Evolutionary conservation across 2,113 vertebrate genomes (phyloP), one percentile per base, ranked within the genome.

Genomic region (Boulengeromyrus knoepffleri): DNA sequence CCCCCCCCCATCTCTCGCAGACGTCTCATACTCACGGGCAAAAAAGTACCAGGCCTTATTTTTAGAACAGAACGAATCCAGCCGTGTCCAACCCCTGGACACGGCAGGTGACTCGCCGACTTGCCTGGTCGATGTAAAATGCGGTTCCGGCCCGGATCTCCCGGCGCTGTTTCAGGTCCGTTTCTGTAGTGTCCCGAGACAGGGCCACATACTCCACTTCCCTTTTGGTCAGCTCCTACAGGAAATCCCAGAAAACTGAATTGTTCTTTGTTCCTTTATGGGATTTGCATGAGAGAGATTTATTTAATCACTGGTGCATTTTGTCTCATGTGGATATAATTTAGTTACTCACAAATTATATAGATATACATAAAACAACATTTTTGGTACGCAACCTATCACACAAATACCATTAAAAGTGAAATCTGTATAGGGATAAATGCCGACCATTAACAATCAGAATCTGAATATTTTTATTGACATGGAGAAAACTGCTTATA

Each of bases 71-170:
- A 85, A 47, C 12, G 0, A 45, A 88, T 42, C 12, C 62, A 27
- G 52, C 10, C 36, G 0, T 39, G 10, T 9, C 31, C 5, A 36
- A 47, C 88, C 27, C 31, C 70, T 17, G 13, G 19, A 46, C n/a
- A 19, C 21, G 17, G 31, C 13, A 5, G 19, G 50, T 47, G 74
- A 10, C 13, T 8, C 3, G 83, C 12, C 1, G 91, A 95, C 96
- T 96, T 95, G 95, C 98, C 97, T 99, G 98, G 93, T 99, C 98
- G 12, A 99, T 96, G 90, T 99, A 99, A 93, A 97, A 98, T 10
- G 98, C 98, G 0, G 97, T 98, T 80, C 98, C 99, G 1, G 94
- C 94, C 17, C 97, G 95, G 91, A 99, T 99, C 95, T 99, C 99
- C 85, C 99, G 95, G 45, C 99, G 96, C 93, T 99, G 99, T 88